Evolutionary conservation across 2,113 vertebrate species (phyloP).

Genomic region (Neolamprologus fasciatus): DNA sequence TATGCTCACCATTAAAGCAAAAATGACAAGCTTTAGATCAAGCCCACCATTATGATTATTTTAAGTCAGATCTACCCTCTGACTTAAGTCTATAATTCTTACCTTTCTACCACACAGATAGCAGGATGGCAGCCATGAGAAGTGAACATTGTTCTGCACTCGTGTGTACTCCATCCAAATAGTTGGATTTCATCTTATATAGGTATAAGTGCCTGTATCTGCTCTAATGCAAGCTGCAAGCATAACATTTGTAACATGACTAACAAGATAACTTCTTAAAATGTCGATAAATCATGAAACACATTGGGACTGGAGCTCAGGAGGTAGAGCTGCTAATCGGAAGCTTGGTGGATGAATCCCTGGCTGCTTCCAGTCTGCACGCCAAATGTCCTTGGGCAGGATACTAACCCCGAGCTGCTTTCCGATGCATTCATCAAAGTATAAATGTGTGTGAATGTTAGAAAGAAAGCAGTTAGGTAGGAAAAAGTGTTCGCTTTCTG

Average conservation of each 20-base stretch:
- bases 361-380: not conserved
- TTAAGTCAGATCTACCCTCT: not conserved
- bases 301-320: not conserved
- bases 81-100: not conserved
- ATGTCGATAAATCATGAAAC: not conserved
- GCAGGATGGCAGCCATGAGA: not conserved
- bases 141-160: not conserved
- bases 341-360: not conserved
- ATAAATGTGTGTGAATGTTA: not conserved
- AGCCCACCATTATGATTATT: not conserved
- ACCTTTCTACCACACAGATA: not conserved
- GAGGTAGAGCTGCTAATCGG: not conserved
- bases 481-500: fast-evolving
- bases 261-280: not conserved
- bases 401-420: not conserved
- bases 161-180: fast-evolving
- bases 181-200: not conserved
- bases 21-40: not conserved
- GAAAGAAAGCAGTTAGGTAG: not conserved
- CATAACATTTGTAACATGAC: not conserved
- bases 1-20: not conserved
- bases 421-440: fast-evolving
- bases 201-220: not conserved
- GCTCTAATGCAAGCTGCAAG: not conserved
- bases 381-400: not conserved